Evolutionary conservation across 1,140 invertebrate species (phyloP), one percentile per base, ranked within the genome.

Genomic region (Drosophila kurseongensis): DNA sequence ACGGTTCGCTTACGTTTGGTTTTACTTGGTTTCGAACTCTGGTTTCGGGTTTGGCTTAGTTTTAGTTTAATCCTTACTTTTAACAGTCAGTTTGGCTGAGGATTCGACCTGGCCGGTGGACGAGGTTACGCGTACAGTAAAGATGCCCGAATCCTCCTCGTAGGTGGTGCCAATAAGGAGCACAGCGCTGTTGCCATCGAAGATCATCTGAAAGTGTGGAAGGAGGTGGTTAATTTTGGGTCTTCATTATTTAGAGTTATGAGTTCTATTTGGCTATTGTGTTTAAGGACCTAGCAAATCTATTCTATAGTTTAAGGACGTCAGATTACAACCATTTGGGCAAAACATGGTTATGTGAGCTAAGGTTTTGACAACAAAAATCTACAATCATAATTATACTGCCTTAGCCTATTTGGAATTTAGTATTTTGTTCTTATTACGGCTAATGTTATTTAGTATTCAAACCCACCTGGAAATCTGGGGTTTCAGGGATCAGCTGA

Each of bases 111-210:
- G 97, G 92, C 98, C 98, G 83, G 96, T 96, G 63, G 96, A 95
- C 73, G 97, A 98, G 59, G 97, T 97, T 38, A 97, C 97, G 78
- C 97, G 95, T 92, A 97, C 98, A 18, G 97, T 98, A 94, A 98
- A 99, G 42, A 95, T 95, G 65, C 98, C 98, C 59, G 96, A 96
- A 93, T 99, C 98, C 94, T 99, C 98, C 94, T 98, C 97, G 91
- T 97, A 98, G 9, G 97, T 98, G 77, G 96, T 97, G 58, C 96
- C 96, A 82, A 99, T 98, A 41, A 98, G 93, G 60, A 99, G 94
- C 48, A 97, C 96, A 45, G 97, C 97, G 86, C 96, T 96, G 90
- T 96, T 97, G 74, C 97, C 97, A 93, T 98, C 97, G 92, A 97
- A 96, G 89, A 97, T 97, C 96, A 98, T 98, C 97, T 98, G 94